These are phyloP conservation scores for Merodon equestris DNA, from an alignment of 2,888 invertebrate genomes.

Conservation along the genomic window DNA sequence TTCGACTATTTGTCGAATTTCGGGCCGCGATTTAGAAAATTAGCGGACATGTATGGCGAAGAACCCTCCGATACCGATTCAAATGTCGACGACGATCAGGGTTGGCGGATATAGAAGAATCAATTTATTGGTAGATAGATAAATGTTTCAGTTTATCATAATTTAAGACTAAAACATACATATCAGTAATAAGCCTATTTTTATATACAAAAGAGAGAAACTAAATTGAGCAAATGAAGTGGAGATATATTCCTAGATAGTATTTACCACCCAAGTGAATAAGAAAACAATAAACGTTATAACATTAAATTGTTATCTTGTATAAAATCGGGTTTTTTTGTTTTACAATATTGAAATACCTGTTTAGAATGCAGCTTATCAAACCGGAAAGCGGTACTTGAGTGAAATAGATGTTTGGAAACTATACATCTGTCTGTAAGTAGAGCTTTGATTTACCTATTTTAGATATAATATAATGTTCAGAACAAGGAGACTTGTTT, in stretches of 20 bases:
- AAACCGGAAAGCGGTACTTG: constrained; percentile 16
- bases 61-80: constrained; percentile 90
- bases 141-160: constrained; percentile 26
- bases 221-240: constrained; percentile 47
- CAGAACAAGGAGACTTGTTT: too few relatives aligned
- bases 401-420: constrained; percentile 26
- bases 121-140: neutral
- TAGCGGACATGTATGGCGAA: constrained; percentile 97
- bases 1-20: constrained; percentile 97
- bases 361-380: constrained; percentile 3
- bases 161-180: constrained; percentile 39
- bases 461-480: too few relatives aligned
- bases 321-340: constrained; percentile 37
- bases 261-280: constrained; percentile 56
- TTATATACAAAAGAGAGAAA: constrained; percentile 25
- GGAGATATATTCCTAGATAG: constrained; percentile 51
- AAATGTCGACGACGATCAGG: constrained; percentile 87
- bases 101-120: constrained; percentile 84
- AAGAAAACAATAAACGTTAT: constrained; percentile 46
- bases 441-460: constrained; percentile 2
- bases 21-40: constrained; percentile 96
- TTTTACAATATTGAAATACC: constrained; percentile 14
- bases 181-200: constrained; percentile 38
- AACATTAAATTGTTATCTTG: constrained; percentile 22
- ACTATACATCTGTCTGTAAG: constrained; percentile 41